These are phyloP conservation scores for Chrysotoxum bicinctum DNA, from an alignment of 2,888 invertebrate species.

Conservation along the genomic window DNA sequence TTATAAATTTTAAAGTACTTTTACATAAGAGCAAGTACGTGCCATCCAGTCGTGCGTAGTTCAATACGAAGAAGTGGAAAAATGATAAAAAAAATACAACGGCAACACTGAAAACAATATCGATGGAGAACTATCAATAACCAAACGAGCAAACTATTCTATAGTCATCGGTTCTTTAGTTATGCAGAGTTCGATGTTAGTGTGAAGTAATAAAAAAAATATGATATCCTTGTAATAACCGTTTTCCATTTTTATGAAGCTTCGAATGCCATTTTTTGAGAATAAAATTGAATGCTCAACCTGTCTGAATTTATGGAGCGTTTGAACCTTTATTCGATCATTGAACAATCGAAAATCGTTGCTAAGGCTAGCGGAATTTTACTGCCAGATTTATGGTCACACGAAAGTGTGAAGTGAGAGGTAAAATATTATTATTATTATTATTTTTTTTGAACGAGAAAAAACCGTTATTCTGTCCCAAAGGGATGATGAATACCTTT, in stretches of 20 bases:
- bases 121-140: slow-evolving; percentile 50
- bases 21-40: too few species aligned
- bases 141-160: slow-evolving; percentile 13
- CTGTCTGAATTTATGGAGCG: slow-evolving; percentile 38
- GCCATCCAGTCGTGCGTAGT: too few species aligned
- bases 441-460: background rate
- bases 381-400: slow-evolving; percentile 8
- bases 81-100: background rate
- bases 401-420: slow-evolving; percentile 9
- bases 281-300: slow-evolving; percentile 47
- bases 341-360: slow-evolving; percentile 39
- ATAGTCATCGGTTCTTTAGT: slow-evolving; percentile 21
- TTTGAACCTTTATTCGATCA: slow-evolving; percentile 43
- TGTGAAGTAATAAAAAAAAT: slow-evolving; percentile 43
- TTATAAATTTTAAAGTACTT: too few species aligned
- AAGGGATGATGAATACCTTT: background rate
- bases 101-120: slow-evolving; percentile 1
- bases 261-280: slow-evolving; percentile 15
- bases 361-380: background rate
- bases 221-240: slow-evolving; percentile 46
- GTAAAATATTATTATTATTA: background rate
- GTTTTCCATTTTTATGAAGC: slow-evolving; percentile 63
- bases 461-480: background rate
- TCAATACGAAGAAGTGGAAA: too few species aligned
- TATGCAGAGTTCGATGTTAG: slow-evolving; percentile 27